These are phyloP conservation scores for Epizoanthus rinbou DNA, from an alignment of 92 coral and sea anemone genomes.

Conservation along the genomic window DNA sequence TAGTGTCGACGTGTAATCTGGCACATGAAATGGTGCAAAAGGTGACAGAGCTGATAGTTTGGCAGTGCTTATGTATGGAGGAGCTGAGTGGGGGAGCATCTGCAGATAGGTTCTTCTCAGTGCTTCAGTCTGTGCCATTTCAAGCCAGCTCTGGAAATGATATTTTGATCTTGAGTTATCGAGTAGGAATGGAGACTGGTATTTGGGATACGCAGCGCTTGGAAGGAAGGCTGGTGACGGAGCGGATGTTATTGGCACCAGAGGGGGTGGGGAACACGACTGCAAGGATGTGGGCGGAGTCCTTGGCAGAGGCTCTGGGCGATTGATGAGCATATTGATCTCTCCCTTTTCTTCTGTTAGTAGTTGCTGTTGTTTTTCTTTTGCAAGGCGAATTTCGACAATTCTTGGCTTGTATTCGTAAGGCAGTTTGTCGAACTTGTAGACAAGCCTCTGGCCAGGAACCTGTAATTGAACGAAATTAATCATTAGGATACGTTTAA, in stretches of 20 bases:
- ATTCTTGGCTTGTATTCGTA: slow-evolving; percentile 41
- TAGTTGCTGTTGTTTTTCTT: not conserved
- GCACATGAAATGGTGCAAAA: not conserved
- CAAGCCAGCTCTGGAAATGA: slow-evolving; percentile 15
- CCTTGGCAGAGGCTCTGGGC: not conserved
- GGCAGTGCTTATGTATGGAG: slow-evolving; percentile 3
- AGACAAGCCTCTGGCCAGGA: slow-evolving; percentile 36
- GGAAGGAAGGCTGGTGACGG: not conserved
- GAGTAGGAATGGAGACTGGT: not conserved
- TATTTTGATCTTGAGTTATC: not conserved
- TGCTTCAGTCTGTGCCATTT: not conserved
- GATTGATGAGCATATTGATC: not conserved
- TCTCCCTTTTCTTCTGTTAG: not conserved
- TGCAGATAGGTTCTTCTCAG: not conserved
- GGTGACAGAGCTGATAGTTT: not conserved
- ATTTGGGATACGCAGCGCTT: not conserved
- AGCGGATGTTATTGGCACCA: slow-evolving; percentile 10
- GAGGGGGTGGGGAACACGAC: not conserved
- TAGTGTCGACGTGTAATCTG: not conserved
- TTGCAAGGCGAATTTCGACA: slow-evolving; percentile 25
- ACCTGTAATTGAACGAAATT: not conserved
- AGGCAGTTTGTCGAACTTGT: slow-evolving; percentile 41
- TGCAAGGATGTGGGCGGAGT: not conserved
- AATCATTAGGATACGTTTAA: too few relatives aligned
- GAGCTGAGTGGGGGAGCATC: not conserved